Percentiles rank a stretch among this genome's conserved stretches.
Conservation (phyloP, 1,140 invertebrate species). For the Leucophenga varia region DNA sequence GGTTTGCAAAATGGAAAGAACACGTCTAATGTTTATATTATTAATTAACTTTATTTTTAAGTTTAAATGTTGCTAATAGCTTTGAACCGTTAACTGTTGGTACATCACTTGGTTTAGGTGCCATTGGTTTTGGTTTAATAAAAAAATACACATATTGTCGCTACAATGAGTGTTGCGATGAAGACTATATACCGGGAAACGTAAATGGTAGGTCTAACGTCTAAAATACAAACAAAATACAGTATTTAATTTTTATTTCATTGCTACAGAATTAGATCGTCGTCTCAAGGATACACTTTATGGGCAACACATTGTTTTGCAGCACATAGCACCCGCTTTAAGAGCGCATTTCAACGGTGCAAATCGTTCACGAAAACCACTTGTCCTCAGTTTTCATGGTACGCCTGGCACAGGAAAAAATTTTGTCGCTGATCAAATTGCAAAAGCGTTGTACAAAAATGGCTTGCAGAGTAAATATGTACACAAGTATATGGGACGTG, state of each 20-base stretch:
- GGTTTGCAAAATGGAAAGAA: too few species aligned
- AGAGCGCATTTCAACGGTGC: slow-evolving; percentile 57
- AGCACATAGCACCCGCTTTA: slow-evolving; percentile 59
- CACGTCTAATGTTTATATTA: too few species aligned
- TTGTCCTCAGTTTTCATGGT: slow-evolving; percentile 78
- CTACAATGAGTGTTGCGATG: slow-evolving; percentile 57
- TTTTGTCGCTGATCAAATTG: slow-evolving; percentile 81
- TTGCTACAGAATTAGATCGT: slow-evolving; percentile 43
- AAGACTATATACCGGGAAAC: slow-evolving; percentile 51
- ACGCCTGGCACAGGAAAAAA: slow-evolving; percentile 85
- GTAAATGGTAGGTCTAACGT: slow-evolving; percentile 19
- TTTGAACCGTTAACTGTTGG: slow-evolving; percentile 27
- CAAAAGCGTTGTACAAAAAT: slow-evolving; percentile 70
- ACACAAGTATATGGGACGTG: slow-evolving; percentile 76
- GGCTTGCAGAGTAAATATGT: slow-evolving; percentile 79
- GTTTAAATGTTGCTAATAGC: not conserved
- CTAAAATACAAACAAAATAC: not conserved
- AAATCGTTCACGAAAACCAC: slow-evolving; percentile 64
- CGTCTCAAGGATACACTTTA: slow-evolving; percentile 57
- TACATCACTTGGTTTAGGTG: slow-evolving; percentile 6
- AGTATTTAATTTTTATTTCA: slow-evolving; percentile 11
- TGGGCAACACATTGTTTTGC: slow-evolving; percentile 68
- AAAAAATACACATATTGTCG: slow-evolving; percentile 40
- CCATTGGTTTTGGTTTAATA: slow-evolving; percentile 9
- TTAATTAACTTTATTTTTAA: too few species aligned